A percentile compares a stretch with the other conserved stretches of the same genome.
These are phyloP conservation scores for Clupea harengus DNA, from an alignment of 2,113 vertebrate genomes.

Conservation along the genomic window DNA sequence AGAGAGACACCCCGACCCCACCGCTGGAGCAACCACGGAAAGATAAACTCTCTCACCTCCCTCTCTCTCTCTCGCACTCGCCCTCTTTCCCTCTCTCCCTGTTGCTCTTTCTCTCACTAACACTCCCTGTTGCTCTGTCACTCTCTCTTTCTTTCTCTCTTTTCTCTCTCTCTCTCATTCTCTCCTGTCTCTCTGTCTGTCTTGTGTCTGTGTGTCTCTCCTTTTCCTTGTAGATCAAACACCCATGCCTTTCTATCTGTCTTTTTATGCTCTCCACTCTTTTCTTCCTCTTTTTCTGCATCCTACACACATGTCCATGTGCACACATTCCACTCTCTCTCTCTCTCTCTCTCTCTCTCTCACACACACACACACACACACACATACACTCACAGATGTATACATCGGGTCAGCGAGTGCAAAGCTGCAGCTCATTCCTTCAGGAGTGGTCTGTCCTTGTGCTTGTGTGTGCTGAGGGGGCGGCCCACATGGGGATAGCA, in stretches of 20 bases:
- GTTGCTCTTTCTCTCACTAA: neutral
- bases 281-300: neutral
- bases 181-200: too few species aligned
- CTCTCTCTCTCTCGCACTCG: neutral
- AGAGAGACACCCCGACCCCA: slow-evolving; percentile 11
- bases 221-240: neutral
- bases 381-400: slow-evolving; percentile 3
- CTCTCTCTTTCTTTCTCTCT: neutral
- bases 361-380: slow-evolving; percentile 8
- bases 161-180: neutral
- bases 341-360: neutral
- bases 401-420: neutral
- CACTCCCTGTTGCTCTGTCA: neutral
- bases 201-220: neutral
- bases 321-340: neutral
- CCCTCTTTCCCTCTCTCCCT: neutral
- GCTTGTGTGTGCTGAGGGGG: neutral
- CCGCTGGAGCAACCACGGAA: neutral
- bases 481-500: neutral
- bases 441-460: neutral
- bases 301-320: neutral
- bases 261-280: too few species aligned
- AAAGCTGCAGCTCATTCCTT: neutral
- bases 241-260: neutral
- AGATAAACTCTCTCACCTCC: neutral